Conservation (phyloP, 92 coral and sea anemone species). For the Siderastrea radians region DNA sequence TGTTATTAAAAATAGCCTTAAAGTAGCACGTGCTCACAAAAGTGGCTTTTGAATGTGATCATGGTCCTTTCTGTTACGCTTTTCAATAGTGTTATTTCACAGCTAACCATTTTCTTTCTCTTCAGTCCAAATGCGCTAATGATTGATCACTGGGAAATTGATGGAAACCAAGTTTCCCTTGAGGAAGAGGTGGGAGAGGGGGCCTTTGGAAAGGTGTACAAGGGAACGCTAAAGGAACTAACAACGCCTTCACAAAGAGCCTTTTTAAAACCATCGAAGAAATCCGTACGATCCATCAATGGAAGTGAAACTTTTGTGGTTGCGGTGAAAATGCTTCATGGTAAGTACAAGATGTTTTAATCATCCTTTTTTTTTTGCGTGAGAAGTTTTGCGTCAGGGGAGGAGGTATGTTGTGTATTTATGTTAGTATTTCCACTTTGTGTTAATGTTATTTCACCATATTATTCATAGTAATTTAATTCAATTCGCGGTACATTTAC, state of each 20-base stretch:
- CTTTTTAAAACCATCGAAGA: not conserved
- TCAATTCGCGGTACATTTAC: too few relatives aligned
- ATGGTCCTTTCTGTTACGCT: not conserved
- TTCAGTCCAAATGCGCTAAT: constrained; percentile 61
- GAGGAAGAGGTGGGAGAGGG: constrained; percentile 85
- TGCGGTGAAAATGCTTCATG: constrained; percentile 80
- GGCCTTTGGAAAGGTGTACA: constrained; percentile 91
- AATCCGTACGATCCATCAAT: not conserved
- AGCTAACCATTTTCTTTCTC: not conserved
- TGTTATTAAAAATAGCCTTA: too few relatives aligned
- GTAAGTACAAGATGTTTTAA: constrained; percentile 29
- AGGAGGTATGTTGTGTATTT: too few relatives aligned
- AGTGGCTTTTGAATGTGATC: too few relatives aligned
- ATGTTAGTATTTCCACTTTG: too few relatives aligned
- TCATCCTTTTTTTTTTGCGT: not conserved
- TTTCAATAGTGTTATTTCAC: not conserved
- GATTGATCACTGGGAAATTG: constrained; percentile 87
- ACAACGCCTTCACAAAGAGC: constrained; percentile 26
- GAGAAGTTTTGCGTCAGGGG: too few relatives aligned
- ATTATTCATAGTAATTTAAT: too few relatives aligned
- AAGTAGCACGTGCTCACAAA: too few relatives aligned
- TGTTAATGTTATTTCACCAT: too few relatives aligned
- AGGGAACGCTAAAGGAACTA: constrained; percentile 54
- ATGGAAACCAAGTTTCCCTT: constrained; percentile 51
- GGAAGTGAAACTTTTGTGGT: constrained; percentile 33